phyloP scores from a whole-genome alignment of 2,888 invertebrate genomes.

The Nomada ferruginata region DNA sequence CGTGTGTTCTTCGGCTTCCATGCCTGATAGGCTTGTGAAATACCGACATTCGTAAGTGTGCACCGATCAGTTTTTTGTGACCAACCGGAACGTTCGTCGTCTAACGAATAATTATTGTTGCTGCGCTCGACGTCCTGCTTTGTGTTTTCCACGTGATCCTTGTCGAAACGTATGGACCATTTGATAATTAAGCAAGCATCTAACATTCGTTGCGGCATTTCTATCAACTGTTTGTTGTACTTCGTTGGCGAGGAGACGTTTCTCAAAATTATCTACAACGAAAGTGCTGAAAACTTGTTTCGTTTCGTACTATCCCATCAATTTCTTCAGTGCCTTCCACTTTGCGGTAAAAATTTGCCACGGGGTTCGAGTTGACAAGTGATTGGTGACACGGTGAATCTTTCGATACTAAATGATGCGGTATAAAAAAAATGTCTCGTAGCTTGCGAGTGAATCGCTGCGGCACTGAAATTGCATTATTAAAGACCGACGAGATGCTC shows the following conservation, averaged over 20 bases:
- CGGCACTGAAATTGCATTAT: background rate
- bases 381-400: slow-evolving; percentile 14
- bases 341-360: background rate
- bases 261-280: background rate
- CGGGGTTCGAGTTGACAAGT: background rate
- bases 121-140: background rate
- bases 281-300: background rate
- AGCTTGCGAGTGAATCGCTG: background rate
- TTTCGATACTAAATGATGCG: background rate
- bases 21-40: background rate
- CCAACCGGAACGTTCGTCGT: no score
- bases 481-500: background rate
- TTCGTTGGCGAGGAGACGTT: background rate
- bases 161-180: background rate
- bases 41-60: background rate
- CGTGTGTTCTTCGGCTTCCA: no score
- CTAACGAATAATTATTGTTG: background rate
- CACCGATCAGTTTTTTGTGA: background rate
- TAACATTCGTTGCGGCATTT: no score
- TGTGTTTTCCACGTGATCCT: background rate
- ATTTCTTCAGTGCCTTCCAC: background rate
- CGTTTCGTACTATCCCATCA: no score
- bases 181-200: background rate
- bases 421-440: background rate
- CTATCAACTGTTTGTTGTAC: no score